Evolutionary conservation across 2,113 vertebrate species (phyloP), one percentile per base, ranked within the genome.

Genomic region (Philantomba maxwellii): DNA sequence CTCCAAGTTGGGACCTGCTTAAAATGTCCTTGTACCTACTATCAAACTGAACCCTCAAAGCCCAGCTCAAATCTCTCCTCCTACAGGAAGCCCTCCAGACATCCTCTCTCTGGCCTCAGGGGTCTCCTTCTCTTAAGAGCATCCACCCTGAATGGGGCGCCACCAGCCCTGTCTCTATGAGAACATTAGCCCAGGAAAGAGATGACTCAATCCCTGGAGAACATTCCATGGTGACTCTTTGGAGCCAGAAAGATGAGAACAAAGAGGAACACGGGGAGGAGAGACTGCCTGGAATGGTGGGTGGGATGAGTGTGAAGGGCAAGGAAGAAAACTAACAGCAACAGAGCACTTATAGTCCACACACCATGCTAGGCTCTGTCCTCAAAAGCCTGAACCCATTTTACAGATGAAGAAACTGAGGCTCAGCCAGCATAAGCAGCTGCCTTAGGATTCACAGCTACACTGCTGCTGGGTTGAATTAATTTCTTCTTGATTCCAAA

Each of bases 211-310:
- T 84, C 36, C 66, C 2, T 6, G 30, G 28, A 14, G n/a, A 30
- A 23, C 5, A 45, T 14, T 43, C 66, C 10, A 0, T 0, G 1
- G 19, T 0, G 19, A 47, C 3, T 17, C 36, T 9, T 1, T 1
- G 17, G 43, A 26, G 39, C 45, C 23, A 14, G 47, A 49, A 73
- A 53, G 6, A 17, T 45, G 26, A 2, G 19, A 84, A 43, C 25
- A 9, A 21, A 21, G 33, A n/a, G 33, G 33, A 81, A 25, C 80
- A 25, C 14, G n/a, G 62, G n/a, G 30, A 47, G 43, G 33, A 55
- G 28, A 33, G 60, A 13, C 3, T 21, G n/a, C 4, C 1, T 25
- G 57, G 66, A 25, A 0, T 3, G 28, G 53, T 17, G 73, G 3
- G 13, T 3, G 7, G 28, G 33, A 30, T 1, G 36, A 82, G 23